Percentiles rank a stretch among this genome's conserved stretches.
Evolutionary conservation across 2,888 invertebrate species (phyloP).

Genomic region (Ptychoptera albimana): DNA sequence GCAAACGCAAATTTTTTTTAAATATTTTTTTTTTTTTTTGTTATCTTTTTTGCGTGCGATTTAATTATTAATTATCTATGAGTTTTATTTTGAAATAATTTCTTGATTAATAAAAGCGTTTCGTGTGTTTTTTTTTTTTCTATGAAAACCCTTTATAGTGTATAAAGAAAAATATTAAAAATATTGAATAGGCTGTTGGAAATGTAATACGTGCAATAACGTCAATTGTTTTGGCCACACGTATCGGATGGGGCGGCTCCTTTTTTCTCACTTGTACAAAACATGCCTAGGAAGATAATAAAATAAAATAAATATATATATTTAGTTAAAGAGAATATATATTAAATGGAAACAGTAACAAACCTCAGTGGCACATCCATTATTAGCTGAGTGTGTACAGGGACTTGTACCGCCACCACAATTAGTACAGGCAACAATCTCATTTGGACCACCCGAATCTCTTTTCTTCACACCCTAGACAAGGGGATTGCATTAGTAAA

Average conservation of each 20-base stretch:
- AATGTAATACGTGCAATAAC: slow-evolving; percentile 88
- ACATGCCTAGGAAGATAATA: slow-evolving; percentile 45
- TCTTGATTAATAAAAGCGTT: neutral
- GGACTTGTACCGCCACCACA: slow-evolving; percentile 59
- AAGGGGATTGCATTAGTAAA: slow-evolving; percentile 15
- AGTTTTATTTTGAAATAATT: neutral
- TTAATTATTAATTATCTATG: neutral
- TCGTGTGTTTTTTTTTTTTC: slow-evolving; percentile 12
- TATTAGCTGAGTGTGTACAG: slow-evolving; percentile 74
- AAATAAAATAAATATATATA: slow-evolving; percentile 8
- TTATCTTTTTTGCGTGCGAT: too few species aligned
- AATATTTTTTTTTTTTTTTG: neutral
- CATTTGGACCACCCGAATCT: slow-evolving; percentile 61
- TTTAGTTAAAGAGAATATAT: slow-evolving; percentile 12
- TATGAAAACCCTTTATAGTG: slow-evolving; percentile 71
- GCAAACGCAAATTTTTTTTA: too few species aligned
- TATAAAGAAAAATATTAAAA: slow-evolving; percentile 89
- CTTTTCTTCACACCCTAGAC: slow-evolving; percentile 76
- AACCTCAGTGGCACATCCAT: slow-evolving; percentile 79
- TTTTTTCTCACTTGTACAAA: slow-evolving; percentile 79
- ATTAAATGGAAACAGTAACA: slow-evolving; percentile 13
- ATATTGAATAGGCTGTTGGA: slow-evolving; percentile 83
- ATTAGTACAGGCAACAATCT: slow-evolving; percentile 69
- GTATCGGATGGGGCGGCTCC: slow-evolving; percentile 81
- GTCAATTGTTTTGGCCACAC: slow-evolving; percentile 88